Evolutionary conservation across 2,113 vertebrate species (phyloP).

Genomic region (Genyomyrus donnyi): DNA sequence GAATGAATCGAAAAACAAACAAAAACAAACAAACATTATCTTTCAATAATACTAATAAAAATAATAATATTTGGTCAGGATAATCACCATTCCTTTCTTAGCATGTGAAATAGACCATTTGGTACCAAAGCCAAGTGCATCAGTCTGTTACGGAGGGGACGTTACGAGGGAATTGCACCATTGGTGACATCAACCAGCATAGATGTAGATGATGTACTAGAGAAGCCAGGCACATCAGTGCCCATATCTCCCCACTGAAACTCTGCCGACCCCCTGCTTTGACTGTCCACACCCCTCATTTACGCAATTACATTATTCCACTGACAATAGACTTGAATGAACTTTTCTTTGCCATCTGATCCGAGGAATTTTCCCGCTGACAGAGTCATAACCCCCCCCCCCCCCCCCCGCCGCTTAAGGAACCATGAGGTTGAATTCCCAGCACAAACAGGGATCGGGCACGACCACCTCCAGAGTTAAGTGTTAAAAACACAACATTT

Average conservation of each 20-base stretch:
- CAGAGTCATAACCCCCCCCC: not conserved
- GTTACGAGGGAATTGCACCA: not conserved
- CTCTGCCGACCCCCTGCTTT: slow-evolving; percentile 19
- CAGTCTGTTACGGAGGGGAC: not conserved
- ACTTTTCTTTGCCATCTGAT: slow-evolving; percentile 17
- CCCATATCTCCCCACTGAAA: not conserved
- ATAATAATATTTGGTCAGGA: not conserved
- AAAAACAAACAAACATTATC: not conserved
- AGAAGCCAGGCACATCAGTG: not conserved
- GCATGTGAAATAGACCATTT: not conserved
- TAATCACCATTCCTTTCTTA: not conserved
- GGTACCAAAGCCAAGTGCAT: not conserved
- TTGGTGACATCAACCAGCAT: not conserved
- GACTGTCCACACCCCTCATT: slow-evolving; percentile 26
- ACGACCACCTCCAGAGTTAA: not conserved
- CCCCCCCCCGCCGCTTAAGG: not conserved
- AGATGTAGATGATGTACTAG: not conserved
- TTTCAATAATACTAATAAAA: not conserved
- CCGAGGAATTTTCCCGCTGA: not conserved
- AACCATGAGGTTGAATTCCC: not conserved
- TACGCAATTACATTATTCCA: slow-evolving; percentile 41
- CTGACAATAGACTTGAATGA: slow-evolving; percentile 36
- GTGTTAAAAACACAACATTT: not conserved
- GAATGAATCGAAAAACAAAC: not conserved
- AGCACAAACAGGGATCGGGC: not conserved